Base-by-base conservation (phyloP, 2,888 invertebrate genomes). In the Erannis defoliaria region DNA sequence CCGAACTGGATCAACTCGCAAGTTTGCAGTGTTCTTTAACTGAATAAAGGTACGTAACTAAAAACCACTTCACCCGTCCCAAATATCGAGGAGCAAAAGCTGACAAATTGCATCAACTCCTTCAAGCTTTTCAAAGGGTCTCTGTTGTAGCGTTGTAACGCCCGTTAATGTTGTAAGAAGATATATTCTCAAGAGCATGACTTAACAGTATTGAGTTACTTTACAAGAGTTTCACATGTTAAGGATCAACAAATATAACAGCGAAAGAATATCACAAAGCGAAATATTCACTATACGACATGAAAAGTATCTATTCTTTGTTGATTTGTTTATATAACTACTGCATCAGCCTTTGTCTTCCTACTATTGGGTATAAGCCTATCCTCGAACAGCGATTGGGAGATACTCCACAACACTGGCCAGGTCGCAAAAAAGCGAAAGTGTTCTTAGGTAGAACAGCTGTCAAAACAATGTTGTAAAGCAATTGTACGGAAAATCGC, bases 1-100 rank as follows among this genome's bases (percentile, higher is more conserved):
- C 18, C 18, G 19, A 38, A 38, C 9, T 19, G 19, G 9, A 10
- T 18, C 12, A 19, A 38, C 8, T 26, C 26, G 26, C 0, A 26
- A 37, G 37, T 37, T 37, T 37, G 16, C 16, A 37, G 21, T 42
- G 21, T 42, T 21, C 21, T 42, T 21, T 19, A 42, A 42, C 42
- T 42, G n/a, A 19, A 19, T 21, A 12, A 33, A 33, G 9, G 19
- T 12, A 21, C 10, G 19, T 38, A 38, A 38, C 19, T 19, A 2
- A 21, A 42, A n/a, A 5, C 19, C 42, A 42, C 21, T 42, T 21
- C 5, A 42, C 6, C 12, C 42, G 21, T 38, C 16, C n/a, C 3
- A 8, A 31, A n/a, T 38, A 9, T 38, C 1, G 33, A n/a, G n/a
- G 3, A 38, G 18, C 6, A 38, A 19, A 19, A 10, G 16, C 37